These are phyloP conservation scores for Dioctria linearis DNA, from an alignment of 2,888 invertebrate species.

Conservation along the genomic window DNA sequence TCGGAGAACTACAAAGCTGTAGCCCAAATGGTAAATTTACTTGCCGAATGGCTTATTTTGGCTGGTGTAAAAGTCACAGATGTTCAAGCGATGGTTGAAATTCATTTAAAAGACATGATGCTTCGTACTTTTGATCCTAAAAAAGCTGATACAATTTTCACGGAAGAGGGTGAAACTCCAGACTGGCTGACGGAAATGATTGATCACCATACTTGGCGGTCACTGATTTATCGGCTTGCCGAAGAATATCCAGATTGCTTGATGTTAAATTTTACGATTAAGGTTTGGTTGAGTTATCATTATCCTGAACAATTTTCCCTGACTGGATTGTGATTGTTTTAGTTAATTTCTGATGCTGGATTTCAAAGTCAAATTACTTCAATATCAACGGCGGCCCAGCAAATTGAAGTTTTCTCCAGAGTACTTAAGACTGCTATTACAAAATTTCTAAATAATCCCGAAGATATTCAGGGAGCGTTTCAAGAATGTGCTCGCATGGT, in stretches of 20 bases:
- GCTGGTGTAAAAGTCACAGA: constrained; percentile 92
- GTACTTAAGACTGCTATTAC: constrained; percentile 95
- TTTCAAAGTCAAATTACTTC: constrained; percentile 98
- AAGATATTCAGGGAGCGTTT: constrained; percentile 92
- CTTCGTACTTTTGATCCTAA: constrained; percentile 97
- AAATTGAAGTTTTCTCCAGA: constrained; percentile 98
- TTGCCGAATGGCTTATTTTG: constrained; percentile 97
- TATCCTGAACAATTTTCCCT: not conserved
- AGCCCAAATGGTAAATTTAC: constrained; percentile 96
- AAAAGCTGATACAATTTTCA: constrained; percentile 98
- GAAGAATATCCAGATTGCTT: constrained; percentile 99
- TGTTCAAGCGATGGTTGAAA: constrained; percentile 97
- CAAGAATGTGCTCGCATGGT: constrained; percentile 99
- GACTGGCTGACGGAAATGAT: constrained; percentile 95
- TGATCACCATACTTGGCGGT: constrained; percentile 96
- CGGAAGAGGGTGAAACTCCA: constrained; percentile 96
- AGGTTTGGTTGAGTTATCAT: constrained; percentile 73
- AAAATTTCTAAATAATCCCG: constrained; percentile 90
- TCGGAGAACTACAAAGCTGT: constrained; percentile 95
- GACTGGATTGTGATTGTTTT: not conserved
- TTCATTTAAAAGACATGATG: constrained; percentile 97
- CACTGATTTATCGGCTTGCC: constrained; percentile 94
- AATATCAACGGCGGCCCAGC: constrained; percentile 94
- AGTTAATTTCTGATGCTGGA: constrained; percentile 96
- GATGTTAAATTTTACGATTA: constrained; percentile 98